Conservation (phyloP, 1,140 invertebrate species). For the Linepithema humile region DNA sequence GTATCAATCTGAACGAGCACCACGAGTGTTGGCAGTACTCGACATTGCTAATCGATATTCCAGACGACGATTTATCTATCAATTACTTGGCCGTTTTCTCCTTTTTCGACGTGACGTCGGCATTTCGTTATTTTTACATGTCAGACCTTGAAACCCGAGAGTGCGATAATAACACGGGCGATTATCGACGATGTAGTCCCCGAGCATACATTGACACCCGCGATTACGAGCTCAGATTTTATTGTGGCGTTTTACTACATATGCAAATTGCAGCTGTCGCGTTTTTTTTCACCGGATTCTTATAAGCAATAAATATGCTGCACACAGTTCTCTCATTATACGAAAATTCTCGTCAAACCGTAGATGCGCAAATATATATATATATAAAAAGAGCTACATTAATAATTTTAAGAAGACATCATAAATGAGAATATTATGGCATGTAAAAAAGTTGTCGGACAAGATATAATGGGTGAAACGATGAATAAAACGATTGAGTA, state of each 20-base stretch:
- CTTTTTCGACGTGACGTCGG: neutral
- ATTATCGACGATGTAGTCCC: neutral
- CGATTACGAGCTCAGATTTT: neutral
- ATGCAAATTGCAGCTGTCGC: neutral
- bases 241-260: neutral
- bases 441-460: conserved; percentile 16
- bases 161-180: neutral
- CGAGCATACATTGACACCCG: neutral
- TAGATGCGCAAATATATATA: neutral
- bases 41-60: conserved; percentile 48
- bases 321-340: neutral
- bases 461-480: conserved; percentile 24
- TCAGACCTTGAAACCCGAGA: neutral
- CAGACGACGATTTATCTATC: conserved; percentile 43
- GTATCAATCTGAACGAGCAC: conserved; percentile 31
- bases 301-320: neutral
- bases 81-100: conserved; percentile 30
- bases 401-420: neutral
- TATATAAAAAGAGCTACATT: neutral
- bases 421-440: neutral
- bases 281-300: neutral
- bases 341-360: neutral
- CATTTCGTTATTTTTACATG: neutral
- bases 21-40: conserved; percentile 24
- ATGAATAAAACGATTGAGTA: neutral